Base-by-base conservation (phyloP, 2,888 invertebrate species). In the Leptinotarsa juncta region DNA sequence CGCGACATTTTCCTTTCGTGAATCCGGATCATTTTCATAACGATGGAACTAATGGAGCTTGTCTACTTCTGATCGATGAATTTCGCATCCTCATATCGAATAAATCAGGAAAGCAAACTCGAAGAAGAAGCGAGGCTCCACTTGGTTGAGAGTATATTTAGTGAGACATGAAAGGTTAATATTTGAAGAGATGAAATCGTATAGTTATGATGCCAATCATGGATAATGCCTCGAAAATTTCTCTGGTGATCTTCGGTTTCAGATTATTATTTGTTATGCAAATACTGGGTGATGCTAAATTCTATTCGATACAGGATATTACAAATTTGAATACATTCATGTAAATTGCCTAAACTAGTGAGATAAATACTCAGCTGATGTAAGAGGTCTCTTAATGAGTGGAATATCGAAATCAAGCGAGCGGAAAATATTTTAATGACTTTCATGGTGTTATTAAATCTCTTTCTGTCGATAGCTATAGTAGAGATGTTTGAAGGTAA, bases 11-110 rank as follows among this genome's bases (percentile, higher is more conserved):
- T 23, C 23, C 0, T 20, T 23, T 20, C 57, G 20, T 57, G 20
- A 57, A 14, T 5, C 14, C 26, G 14, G 23, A 57, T 57, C 23
- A 57, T 57, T 57, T 57, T 57, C 26, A 57, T 57, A 57, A 57
- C 23, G 23, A 57, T 57, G 3, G 57, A 57, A 57, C 57, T 57
- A 57, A 57, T 57, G 23, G 57, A 57, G 57, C 57, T 57, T 57
- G 57, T 57, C 57, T 20, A 57, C 57, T 57, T 57, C 26, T 57
- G 57, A 57, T 57, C 57, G 23, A 57, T 26, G 57, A 57, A 57
- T 23, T 26, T 23, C 20, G 57, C 23, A 57, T 57, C 15, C 5
- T 53, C 57, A 57, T 15, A 23, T 20, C 57, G 23, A 23, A 57
- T 57, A 23, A 57, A 57, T 12, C 15, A 16, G 23, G 10, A 57